Evolutionary conservation across 2,797 vertebrate genomes (phyloP), one percentile per base, ranked within the genome.

Genomic region (Semaprochilodus insignis): DNA sequence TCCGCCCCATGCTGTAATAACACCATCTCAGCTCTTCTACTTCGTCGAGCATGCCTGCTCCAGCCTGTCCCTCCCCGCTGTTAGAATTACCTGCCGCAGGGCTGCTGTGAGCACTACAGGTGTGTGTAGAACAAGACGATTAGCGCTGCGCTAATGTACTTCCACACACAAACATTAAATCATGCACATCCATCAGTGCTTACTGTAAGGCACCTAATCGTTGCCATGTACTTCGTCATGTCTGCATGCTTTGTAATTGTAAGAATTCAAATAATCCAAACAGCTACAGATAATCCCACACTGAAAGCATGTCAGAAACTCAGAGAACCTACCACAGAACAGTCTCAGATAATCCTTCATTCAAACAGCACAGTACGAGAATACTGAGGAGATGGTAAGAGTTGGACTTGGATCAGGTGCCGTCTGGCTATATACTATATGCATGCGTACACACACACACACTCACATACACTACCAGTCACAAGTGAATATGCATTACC

Each of bases 81-180:
- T 74, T 75, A 78, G 25, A 54, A 65, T 81, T 72, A 85, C 78
- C 82, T 82, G 77, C 81, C 76, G 51, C 76, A 84, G 66, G 36
- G 19, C 70, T 85, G 73, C 63, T 78, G 78, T 76, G 57, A 80
- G 78, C 63, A 48, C 57, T 78, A 73, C 77, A 72, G 82, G 74
- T 84, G 77, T 59, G 80, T 77, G 67, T 55, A 77, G 44, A 81
- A 83, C 83, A 81, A 69, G 67, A 63, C 23, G 21, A 85, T 87
- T 84, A 87, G 77, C 25, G 4, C 69, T 48, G 48, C 59, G 8
- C 77, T 78, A 84, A 86, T 72, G 51, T 80, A 62, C 82, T 82
- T 69, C 55, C 81, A 80, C 31, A 70, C 31, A 34, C 52, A 74
- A 62, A 62, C 75, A 77, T 70, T 57, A 59, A 55, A 76, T 82